Percentiles rank a stretch among this genome's conserved stretches.
Conservation (phyloP, 2,888 invertebrate species). For the Caenorhabditis auriculariae region DNA sequence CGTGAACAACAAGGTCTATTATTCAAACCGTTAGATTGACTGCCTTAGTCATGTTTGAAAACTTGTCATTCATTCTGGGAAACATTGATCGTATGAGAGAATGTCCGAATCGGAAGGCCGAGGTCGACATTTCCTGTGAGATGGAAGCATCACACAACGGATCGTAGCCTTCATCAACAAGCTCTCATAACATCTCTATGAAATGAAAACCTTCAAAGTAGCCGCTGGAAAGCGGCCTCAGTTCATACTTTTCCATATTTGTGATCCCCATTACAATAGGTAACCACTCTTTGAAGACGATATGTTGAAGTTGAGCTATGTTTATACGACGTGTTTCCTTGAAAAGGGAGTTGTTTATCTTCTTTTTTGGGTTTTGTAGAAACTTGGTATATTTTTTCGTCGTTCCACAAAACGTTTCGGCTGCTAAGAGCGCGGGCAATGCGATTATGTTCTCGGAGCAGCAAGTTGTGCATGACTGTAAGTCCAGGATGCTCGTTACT, state of each 20-base stretch:
- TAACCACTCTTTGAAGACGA: conserved; percentile 68
- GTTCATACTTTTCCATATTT: conserved; percentile 82
- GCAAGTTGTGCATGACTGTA: conserved; percentile 59
- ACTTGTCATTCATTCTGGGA: conserved; percentile 68
- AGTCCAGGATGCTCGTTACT: conserved; percentile 62
- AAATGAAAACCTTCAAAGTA: conserved; percentile 49
- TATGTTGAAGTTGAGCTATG: conserved; percentile 69
- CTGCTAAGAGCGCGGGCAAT: conserved; percentile 53
- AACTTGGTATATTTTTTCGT: conserved; percentile 64
- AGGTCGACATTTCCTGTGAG: conserved; percentile 78
- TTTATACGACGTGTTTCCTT: conserved; percentile 66
- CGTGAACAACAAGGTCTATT: background rate
- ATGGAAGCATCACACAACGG: conserved; percentile 75
- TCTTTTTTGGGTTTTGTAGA: background rate
- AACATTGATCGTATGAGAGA: conserved; percentile 81
- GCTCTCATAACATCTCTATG: background rate
- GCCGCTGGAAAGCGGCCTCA: conserved; percentile 74
- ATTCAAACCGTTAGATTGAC: conserved; percentile 22
- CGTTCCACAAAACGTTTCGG: conserved; percentile 64
- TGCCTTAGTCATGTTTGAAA: conserved; percentile 32
- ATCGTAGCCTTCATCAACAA: conserved; percentile 69
- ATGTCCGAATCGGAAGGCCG: conserved; percentile 72
- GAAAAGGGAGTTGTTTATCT: conserved; percentile 1
- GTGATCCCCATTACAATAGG: conserved; percentile 79
- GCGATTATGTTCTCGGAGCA: conserved; percentile 61